Evolutionary conservation across 2,113 vertebrate genomes (phyloP).

Genomic region (Chloebia gouldiae): DNA sequence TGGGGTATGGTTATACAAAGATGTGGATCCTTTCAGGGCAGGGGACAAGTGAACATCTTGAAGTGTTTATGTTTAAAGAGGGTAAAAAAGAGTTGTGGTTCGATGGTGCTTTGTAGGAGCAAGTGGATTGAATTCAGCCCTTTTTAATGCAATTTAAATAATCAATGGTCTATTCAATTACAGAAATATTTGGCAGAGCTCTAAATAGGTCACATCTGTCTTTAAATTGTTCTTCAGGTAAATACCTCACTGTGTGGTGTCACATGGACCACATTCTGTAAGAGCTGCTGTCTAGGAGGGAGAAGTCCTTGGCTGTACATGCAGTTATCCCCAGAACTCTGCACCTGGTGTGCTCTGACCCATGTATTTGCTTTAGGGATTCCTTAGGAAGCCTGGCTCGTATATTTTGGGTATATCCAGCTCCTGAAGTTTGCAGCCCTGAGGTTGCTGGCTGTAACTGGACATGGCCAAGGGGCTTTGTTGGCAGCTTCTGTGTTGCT

Average conservation of each 20-base stretch:
- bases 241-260: neutral
- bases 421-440: neutral
- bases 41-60: neutral
- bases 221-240: conserved; percentile 21
- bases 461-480: rapidly evolving
- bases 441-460: neutral
- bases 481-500: neutral
- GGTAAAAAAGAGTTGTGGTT: neutral
- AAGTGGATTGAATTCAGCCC: neutral
- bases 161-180: conserved; percentile 23
- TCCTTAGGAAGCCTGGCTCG: neutral
- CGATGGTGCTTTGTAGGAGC: neutral
- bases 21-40: neutral
- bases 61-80: neutral
- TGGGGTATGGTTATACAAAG: neutral
- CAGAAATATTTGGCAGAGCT: conserved; percentile 33
- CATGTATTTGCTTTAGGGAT: neutral
- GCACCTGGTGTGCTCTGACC: neutral
- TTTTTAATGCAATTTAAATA: conserved; percentile 17
- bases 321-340: neutral
- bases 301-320: neutral
- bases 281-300: neutral
- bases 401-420: neutral
- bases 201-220: conserved; percentile 48
- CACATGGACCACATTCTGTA: neutral